Conservation (phyloP, 2,888 invertebrate genomes). For the Syrista parreyssii region DNA sequence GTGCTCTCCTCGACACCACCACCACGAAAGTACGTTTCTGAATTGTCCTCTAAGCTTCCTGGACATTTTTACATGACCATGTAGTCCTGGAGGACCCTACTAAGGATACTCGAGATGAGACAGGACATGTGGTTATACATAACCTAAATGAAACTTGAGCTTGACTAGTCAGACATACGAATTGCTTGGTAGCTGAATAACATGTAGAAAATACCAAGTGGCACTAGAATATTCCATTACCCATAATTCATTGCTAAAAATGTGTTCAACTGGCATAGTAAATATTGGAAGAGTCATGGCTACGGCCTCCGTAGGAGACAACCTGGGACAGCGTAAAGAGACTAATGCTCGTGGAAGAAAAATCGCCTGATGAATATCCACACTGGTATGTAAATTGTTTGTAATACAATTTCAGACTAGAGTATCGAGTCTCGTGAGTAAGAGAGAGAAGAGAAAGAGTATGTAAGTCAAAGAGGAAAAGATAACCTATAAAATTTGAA, state of each 20-base stretch:
- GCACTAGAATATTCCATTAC: neutral
- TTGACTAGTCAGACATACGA: neutral
- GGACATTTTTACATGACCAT: neutral
- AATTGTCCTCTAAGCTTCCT: neutral
- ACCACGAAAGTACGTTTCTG: neutral
- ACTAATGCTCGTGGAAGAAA: neutral
- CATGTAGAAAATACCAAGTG: neutral
- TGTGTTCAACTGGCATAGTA: neutral
- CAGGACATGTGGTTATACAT: neutral
- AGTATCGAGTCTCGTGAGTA: neutral
- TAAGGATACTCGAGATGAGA: neutral
- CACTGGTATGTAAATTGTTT: neutral
- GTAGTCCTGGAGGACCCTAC: neutral
- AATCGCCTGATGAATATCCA: neutral
- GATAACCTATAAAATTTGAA: neutral
- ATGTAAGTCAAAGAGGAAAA: neutral
- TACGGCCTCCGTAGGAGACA: neutral
- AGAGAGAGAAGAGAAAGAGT: neutral
- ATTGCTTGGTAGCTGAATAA: neutral
- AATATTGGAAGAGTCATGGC: neutral
- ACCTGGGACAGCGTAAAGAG: neutral
- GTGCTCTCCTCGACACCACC: conserved; percentile 34
- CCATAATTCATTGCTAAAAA: neutral
- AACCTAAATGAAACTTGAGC: neutral
- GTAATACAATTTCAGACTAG: neutral